A percentile compares a stretch with the other conserved stretches of the same genome.
Conservation (phyloP, 2,797 vertebrate species). For the Urocyon cinereoargenteus region DNA sequence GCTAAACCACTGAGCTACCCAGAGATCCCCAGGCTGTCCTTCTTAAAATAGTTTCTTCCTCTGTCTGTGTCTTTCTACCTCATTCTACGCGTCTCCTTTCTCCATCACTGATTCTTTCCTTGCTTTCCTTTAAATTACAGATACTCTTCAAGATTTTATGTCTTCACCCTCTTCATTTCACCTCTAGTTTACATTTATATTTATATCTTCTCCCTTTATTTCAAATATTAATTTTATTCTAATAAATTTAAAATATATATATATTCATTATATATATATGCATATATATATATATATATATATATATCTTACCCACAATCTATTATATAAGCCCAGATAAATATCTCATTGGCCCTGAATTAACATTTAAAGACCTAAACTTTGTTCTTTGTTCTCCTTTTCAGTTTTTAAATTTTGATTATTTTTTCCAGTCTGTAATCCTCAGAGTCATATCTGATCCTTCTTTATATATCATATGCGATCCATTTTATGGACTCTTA, state of each 20-base stretch:
- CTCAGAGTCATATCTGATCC: background rate
- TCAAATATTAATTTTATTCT: background rate
- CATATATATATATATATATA: too few relatives aligned
- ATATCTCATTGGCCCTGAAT: constrained; percentile 7
- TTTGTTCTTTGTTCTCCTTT: background rate
- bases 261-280: too few relatives aligned
- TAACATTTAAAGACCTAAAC: background rate
- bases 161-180: background rate
- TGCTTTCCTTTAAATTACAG: background rate
- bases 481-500: background rate
- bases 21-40: background rate
- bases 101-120: background rate
- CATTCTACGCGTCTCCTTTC: constrained; percentile 6
- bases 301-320: too few relatives aligned
- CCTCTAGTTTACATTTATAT: background rate
- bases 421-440: background rate
- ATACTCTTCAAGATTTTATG: background rate
- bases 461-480: background rate
- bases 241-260: background rate
- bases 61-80: background rate
- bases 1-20: too few relatives aligned
- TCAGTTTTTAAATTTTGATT: constrained; percentile 4
- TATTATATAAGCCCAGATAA: background rate
- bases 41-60: constrained; percentile 33
- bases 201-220: background rate